Evolutionary conservation across 1,140 invertebrate genomes (phyloP).

Genomic region (Diabrotica undecimpunctata): DNA sequence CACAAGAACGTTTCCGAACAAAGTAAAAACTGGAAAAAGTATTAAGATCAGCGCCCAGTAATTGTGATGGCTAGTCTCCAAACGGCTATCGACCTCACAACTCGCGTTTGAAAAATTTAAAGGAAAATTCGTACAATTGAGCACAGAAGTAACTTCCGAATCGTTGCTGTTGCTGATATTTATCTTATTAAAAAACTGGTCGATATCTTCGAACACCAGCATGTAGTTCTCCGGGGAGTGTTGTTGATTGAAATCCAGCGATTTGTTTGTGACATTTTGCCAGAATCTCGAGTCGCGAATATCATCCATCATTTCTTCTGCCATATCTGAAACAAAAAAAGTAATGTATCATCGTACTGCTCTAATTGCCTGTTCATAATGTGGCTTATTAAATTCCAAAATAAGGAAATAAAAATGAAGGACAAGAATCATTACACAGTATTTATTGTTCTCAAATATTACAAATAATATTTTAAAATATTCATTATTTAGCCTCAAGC

Average conservation of each 20-base stretch:
- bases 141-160: slow-evolving; percentile 22
- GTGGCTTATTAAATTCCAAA: background rate
- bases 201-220: slow-evolving; percentile 43
- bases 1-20: slow-evolving; percentile 96
- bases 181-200: slow-evolving; percentile 42
- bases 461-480: background rate
- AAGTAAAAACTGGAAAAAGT: slow-evolving; percentile 87
- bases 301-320: slow-evolving; percentile 22
- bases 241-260: slow-evolving; percentile 27
- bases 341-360: background rate
- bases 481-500: background rate
- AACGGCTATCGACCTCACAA: slow-evolving; percentile 20
- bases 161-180: slow-evolving; percentile 37
- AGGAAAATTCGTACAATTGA: slow-evolving; percentile 34
- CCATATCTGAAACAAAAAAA: slow-evolving; percentile 20
- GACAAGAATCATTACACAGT: no score
- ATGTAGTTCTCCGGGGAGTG: slow-evolving; percentile 37
- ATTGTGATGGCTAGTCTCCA: slow-evolving; percentile 28
- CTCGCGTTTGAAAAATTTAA: slow-evolving; percentile 36
- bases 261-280: slow-evolving; percentile 29
- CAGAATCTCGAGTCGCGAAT: slow-evolving; percentile 19
- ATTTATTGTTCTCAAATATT: background rate
- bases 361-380: background rate
- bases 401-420: background rate
- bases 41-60: slow-evolving; percentile 61